Evolutionary conservation across 2,888 invertebrate genomes (phyloP), one percentile per base, ranked within the genome.

Genomic region (Eristalis arbustorum): DNA sequence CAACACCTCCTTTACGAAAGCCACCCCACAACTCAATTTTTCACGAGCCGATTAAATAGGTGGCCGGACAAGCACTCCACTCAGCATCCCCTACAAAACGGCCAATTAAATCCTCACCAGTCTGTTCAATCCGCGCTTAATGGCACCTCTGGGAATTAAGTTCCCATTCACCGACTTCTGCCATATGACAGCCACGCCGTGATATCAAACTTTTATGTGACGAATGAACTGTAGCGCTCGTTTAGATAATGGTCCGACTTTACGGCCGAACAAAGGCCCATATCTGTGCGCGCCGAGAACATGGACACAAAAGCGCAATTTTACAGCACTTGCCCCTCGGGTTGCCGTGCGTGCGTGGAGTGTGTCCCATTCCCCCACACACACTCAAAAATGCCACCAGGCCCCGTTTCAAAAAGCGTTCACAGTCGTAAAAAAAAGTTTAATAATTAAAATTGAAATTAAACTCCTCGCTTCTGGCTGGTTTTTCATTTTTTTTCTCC

Each of bases 181-280:
- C 8, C 49, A 49, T 49, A 49, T 49, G 49, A 49, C 49, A 49
- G 8, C 0, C 49, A 49, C 8, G 5, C 18, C 49, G 49, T 49
- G 8, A n/a, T 49, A 49, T 8, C 18, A 75, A 62, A 28, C 40
- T 34, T 76, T 76, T 62, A 76, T 56, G 37, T 28, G 18, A 37
- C 34, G 13, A 59, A 69, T 40, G 56, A 56, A 10, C 42, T 72
- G 23, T 56, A 63, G 23, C 40, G 11, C 49, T 31, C 25, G 31
- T 22, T 23, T 14, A 31, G 72, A 79, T 79, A 79, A 37, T 28
- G 14, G 34, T 67, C 67, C 42, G 42, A 67, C 67, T 79, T 79
- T 79, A 72, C 61, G 49, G 22, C 23, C 34, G 34, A 67, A 22
- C 57, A 22, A 42, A 25, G 31, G 62, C 37, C 23, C 72, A 66